These are phyloP conservation scores for Boulengeromyrus knoepffleri DNA, from an alignment of 2,113 vertebrate genomes.

Conservation along the genomic window DNA sequence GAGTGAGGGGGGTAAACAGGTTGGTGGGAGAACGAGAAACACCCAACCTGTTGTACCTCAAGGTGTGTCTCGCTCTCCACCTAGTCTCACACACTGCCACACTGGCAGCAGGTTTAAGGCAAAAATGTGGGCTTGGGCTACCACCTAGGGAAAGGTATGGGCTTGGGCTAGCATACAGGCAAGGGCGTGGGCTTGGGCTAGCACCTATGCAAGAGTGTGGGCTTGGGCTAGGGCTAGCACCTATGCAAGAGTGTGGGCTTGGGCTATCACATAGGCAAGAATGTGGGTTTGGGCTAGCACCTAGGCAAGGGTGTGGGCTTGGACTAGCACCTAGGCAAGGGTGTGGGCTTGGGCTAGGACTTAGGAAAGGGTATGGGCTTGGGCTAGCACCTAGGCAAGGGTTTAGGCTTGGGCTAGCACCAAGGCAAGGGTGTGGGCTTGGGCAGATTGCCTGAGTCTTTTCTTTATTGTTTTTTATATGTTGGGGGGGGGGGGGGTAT, in stretches of 20 bases:
- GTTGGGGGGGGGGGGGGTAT: no score
- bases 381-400: not conserved
- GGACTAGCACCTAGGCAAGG: not conserved
- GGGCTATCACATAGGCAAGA: no score
- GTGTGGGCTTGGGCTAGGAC: not conserved
- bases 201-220: no score
- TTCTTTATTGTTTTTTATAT: not conserved
- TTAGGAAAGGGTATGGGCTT: not conserved
- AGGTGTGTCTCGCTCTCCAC: not conserved
- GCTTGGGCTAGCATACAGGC: not conserved
- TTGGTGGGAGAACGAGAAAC: not conserved
- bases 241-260: no score
- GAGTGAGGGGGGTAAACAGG: not conserved
- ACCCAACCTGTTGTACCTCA: not conserved
- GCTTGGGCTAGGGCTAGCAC: not conserved
- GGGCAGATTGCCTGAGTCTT: not conserved
- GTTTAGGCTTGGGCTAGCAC: not conserved
- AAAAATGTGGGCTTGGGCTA: not conserved
- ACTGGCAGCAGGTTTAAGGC: not conserved
- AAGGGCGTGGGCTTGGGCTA: not conserved
- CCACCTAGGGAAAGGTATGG: not conserved
- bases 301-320: not conserved
- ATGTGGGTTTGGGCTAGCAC: not conserved
- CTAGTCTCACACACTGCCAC: not conserved
- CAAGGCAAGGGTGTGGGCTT: not conserved